phyloP scores from a whole-genome alignment of 2,113 vertebrate genomes.

The Epinephelus lanceolatus region DNA sequence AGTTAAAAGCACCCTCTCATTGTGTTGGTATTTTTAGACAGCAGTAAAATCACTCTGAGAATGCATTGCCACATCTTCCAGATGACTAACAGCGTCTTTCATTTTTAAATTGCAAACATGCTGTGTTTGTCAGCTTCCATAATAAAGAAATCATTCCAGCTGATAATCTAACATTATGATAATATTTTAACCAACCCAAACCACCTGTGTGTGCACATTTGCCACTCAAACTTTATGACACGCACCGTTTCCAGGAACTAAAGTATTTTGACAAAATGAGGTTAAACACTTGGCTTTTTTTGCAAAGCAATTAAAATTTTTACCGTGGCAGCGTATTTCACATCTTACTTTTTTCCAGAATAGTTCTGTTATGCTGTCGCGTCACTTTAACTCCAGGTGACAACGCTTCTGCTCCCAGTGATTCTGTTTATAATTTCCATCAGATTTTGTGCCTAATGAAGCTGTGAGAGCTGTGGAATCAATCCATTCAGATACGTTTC shows the following conservation, averaged over 20 bases:
- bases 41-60: constrained; percentile 10
- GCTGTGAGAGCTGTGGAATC: constrained; percentile 6
- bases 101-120: constrained; percentile 5
- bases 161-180: not conserved
- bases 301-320: not conserved
- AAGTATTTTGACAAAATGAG: constrained; percentile 28
- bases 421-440: not conserved
- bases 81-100: constrained; percentile 25
- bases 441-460: constrained; percentile 30
- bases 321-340: constrained; percentile 2
- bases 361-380: not conserved
- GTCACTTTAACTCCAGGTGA: constrained; percentile 5
- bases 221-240: constrained; percentile 6
- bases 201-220: not conserved
- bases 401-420: not conserved
- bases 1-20: constrained; percentile 27
- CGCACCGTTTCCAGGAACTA: not conserved
- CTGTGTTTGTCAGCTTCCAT: constrained; percentile 1
- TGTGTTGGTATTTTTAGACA: constrained; percentile 38
- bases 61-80: not conserved
- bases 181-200: not conserved
- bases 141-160: not conserved
- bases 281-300: not conserved
- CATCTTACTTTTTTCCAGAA: not conserved
- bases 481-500: not conserved